Percentiles rank a stretch among this genome's conserved stretches.
phyloP scores from a whole-genome alignment of 2,888 invertebrate genomes.

The Stegophylla sp. region DNA sequence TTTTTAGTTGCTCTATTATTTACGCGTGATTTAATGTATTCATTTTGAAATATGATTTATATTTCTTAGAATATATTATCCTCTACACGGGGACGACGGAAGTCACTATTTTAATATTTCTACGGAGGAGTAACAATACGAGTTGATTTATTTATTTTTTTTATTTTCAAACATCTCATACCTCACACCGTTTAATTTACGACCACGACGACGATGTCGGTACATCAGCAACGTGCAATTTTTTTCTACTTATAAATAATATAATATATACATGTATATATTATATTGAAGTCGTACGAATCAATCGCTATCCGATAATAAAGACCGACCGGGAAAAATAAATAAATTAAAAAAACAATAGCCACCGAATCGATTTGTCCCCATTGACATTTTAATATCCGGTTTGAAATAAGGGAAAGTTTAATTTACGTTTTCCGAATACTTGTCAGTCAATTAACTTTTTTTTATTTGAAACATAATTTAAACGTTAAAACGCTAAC shows the following conservation, averaged over 20 bases:
- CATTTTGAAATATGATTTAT: too few species aligned
- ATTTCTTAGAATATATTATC: too few species aligned
- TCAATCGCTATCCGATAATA: not conserved
- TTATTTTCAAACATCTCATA: too few species aligned
- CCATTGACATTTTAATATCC: slow-evolving; percentile 53
- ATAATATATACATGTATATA: too few species aligned
- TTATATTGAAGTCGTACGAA: not conserved
- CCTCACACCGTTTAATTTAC: too few species aligned
- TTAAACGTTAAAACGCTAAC: not conserved
- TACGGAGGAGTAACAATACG: too few species aligned
- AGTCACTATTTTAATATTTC: too few species aligned
- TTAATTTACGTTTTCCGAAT: slow-evolving; percentile 17
- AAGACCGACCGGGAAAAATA: not conserved
- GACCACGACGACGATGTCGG: not conserved
- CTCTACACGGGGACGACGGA: too few species aligned
- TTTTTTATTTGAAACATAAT: slow-evolving; percentile 24
- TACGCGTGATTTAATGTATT: too few species aligned
- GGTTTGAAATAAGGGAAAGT: not conserved
- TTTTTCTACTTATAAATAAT: too few species aligned
- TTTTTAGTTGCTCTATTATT: too few species aligned
- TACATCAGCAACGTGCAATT: not conserved
- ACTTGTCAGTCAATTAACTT: slow-evolving; percentile 21
- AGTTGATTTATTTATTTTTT: too few species aligned
- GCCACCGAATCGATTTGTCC: slow-evolving; percentile 31
- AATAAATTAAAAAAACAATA: not conserved